These are phyloP conservation scores for Peromyscus nudipes DNA, from an alignment of 2,797 vertebrate species.

Conservation along the genomic window DNA sequence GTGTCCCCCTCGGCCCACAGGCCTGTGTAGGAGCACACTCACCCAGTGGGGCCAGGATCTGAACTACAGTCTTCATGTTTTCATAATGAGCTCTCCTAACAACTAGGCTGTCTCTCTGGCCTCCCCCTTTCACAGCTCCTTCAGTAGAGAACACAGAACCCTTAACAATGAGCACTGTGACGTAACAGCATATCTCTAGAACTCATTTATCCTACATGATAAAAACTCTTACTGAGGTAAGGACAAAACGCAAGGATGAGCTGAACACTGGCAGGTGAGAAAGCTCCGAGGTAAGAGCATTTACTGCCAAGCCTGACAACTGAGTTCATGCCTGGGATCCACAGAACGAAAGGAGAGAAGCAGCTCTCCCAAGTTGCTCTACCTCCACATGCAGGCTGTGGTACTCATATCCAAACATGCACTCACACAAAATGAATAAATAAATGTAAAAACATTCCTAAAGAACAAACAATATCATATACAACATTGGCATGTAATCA, in stretches of 20 bases:
- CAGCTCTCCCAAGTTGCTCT: neutral
- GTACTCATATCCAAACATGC: neutral
- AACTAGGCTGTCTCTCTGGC: neutral
- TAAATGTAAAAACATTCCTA: neutral
- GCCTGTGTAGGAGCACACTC: neutral
- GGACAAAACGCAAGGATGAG: neutral
- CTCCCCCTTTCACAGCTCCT: neutral
- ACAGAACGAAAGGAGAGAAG: neutral
- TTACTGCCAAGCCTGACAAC: neutral
- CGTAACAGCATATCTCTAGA: neutral
- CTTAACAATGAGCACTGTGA: neutral
- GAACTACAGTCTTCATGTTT: neutral
- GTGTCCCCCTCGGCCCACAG: neutral
- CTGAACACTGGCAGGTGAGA: neutral
- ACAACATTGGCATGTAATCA: neutral
- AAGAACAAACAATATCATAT: neutral
- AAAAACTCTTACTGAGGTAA: conserved; percentile 22
- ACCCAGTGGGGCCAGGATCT: neutral
- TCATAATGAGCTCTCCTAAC: neutral
- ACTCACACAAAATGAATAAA: neutral
- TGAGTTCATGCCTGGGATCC: neutral
- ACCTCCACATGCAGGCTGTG: neutral
- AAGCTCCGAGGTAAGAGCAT: neutral
- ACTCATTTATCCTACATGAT: neutral
- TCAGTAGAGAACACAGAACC: neutral